Percentiles rank a stretch among this genome's conserved stretches.
phyloP scores from a whole-genome alignment of 2,888 invertebrate genomes.

The Protodeltote pygarga region DNA sequence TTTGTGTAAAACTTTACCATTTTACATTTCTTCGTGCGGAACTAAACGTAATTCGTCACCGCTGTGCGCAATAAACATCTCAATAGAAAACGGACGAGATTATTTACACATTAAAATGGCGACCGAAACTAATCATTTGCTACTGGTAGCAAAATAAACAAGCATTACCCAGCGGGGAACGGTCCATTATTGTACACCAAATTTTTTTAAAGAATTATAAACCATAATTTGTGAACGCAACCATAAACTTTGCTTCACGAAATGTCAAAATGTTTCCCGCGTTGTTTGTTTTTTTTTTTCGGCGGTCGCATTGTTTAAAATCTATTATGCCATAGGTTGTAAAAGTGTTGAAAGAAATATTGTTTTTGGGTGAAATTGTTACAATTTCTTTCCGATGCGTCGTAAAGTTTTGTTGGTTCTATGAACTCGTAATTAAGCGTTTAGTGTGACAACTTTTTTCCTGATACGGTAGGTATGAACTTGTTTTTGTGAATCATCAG shows the following conservation, averaged over 20 bases:
- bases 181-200: constrained; percentile 62
- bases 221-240: constrained; percentile 69
- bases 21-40: constrained; percentile 48
- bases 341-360: constrained; percentile 54
- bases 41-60: constrained; percentile 63
- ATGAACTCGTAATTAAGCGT: constrained; percentile 45
- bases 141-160: constrained; percentile 78
- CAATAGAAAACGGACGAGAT: constrained; percentile 64
- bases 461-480: constrained; percentile 10
- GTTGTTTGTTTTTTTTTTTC: constrained; percentile 59
- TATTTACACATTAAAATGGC: constrained; percentile 79
- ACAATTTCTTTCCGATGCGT: constrained; percentile 71
- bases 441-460: constrained; percentile 37
- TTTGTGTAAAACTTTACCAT: constrained; percentile 36
- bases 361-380: constrained; percentile 68
- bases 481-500: too few species aligned
- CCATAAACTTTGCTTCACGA: constrained; percentile 67
- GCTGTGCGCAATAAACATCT: constrained; percentile 46
- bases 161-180: constrained; percentile 69
- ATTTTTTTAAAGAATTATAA: constrained; percentile 77
- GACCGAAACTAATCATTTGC: constrained; percentile 84
- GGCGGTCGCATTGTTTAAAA: constrained; percentile 55
- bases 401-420: constrained; percentile 54
- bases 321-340: constrained; percentile 60
- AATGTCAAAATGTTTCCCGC: constrained; percentile 79